Evolutionary conservation across 2,113 vertebrate genomes (phyloP).

Genomic region (Phyllostomus discolor): DNA sequence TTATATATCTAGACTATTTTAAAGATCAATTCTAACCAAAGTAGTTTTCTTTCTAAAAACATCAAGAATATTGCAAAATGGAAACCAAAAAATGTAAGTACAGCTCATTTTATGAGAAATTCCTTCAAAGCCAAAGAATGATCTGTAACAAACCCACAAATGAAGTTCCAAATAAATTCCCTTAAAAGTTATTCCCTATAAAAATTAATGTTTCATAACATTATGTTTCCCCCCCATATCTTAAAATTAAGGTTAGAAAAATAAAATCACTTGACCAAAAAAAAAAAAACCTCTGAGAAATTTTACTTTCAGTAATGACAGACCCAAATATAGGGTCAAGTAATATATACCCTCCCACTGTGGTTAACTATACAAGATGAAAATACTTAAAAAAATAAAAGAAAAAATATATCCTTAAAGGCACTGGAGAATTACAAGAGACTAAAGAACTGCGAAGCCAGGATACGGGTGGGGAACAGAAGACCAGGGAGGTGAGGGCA

Average conservation of each 20-base stretch:
- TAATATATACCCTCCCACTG: not conserved
- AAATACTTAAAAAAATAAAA: not conserved
- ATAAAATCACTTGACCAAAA: not conserved
- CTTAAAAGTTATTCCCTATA: not conserved
- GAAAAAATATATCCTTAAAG: not conserved
- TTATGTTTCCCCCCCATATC: not conserved
- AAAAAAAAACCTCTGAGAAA: not conserved
- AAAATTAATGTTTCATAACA: not conserved
- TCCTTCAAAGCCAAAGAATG: conserved; percentile 5
- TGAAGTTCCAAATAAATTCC: not conserved
- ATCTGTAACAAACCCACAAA: conserved; percentile 37
- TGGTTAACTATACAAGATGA: not conserved
- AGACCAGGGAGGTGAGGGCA: not conserved
- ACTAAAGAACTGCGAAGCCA: not conserved
- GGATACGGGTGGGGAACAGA: not conserved
- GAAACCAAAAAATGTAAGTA: conserved; percentile 15
- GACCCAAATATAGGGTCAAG: not conserved
- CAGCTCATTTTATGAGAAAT: not conserved
- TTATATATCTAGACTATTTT: not conserved
- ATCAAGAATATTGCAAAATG: conserved; percentile 19
- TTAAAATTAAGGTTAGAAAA: conserved; percentile 24
- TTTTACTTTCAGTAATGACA: not conserved
- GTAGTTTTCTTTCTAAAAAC: conserved; percentile 4
- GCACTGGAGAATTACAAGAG: not conserved
- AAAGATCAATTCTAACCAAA: conserved; percentile 22